A percentile compares a stretch with the other conserved stretches of the same genome.
Evolutionary conservation across 2,888 invertebrate genomes (phyloP).

Genomic region (Adela reaumurella): DNA sequence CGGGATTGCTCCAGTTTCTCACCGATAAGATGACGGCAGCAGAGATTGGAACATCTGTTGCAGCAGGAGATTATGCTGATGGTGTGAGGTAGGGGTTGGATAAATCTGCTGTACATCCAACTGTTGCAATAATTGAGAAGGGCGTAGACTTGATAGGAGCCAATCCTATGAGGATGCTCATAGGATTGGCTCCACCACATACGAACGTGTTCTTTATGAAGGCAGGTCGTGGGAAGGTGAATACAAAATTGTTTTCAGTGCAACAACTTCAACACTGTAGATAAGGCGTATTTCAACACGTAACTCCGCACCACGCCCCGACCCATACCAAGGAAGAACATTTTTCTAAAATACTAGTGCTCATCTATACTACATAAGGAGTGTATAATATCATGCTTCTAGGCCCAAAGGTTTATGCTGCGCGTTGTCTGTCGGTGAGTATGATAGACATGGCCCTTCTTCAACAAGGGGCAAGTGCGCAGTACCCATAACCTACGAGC

Average conservation of each 20-base stretch:
- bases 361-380: too few species aligned
- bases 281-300: too few species aligned
- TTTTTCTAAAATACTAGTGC: too few species aligned
- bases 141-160: constrained; percentile 9
- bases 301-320: too few species aligned
- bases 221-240: constrained; percentile 2
- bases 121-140: constrained; percentile 8
- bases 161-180: too few species aligned
- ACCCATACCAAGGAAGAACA: too few species aligned
- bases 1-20: constrained; percentile 8
- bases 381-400: too few species aligned
- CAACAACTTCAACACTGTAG: constrained; percentile 5
- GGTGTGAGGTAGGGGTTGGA: constrained; percentile 11
- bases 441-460: too few species aligned
- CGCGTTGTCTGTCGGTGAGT: too few species aligned
- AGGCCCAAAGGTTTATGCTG: too few species aligned
- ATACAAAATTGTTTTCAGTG: constrained; percentile 2
- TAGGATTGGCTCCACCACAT: constrained; percentile 4
- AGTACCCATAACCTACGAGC: too few species aligned
- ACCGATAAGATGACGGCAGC: constrained; percentile 9
- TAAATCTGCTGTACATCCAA: constrained; percentile 9
- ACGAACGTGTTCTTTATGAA: constrained; percentile 7
- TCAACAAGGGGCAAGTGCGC: too few species aligned
- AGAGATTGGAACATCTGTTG: constrained; percentile 11
- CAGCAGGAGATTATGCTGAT: constrained; percentile 12